Percentiles rank a stretch among this genome's conserved stretches.
Conservation (phyloP, 2,797 vertebrate species). For the Platalea minor region DNA sequence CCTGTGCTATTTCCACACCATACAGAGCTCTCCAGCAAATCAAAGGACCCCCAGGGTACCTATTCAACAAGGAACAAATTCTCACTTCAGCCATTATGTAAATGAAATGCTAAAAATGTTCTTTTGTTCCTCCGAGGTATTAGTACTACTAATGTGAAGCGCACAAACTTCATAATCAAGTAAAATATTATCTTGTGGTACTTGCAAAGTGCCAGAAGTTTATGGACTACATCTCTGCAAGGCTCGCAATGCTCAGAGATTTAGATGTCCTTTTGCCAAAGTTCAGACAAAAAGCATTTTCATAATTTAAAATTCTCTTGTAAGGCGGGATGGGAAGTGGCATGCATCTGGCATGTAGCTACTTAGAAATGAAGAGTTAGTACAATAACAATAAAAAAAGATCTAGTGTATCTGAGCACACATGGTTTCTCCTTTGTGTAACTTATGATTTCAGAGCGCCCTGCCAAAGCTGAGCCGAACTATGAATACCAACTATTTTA, state of each 20-base stretch:
- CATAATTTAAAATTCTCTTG: constrained; percentile 13
- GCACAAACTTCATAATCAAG: constrained; percentile 20
- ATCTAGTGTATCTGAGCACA: constrained; percentile 30
- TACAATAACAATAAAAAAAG: constrained; percentile 43
- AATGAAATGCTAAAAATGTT: constrained; percentile 55
- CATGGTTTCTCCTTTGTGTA: constrained; percentile 34
- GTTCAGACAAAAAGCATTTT: constrained; percentile 1
- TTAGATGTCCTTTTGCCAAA: background rate
- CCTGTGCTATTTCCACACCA: background rate
- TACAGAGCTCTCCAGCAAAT: background rate
- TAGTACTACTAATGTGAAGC: background rate
- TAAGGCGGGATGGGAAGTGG: background rate
- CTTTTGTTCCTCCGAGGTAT: constrained; percentile 39
- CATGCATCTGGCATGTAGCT: constrained; percentile 16
- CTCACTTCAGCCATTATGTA: constrained; percentile 52
- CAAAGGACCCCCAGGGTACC: constrained; percentile 13
- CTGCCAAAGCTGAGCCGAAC: constrained; percentile 52
- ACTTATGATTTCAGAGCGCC: constrained; percentile 30
- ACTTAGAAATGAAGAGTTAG: constrained; percentile 50
- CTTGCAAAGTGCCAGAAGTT: constrained; percentile 10
- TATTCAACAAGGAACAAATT: constrained; percentile 35
- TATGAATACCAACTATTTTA: constrained; percentile 56
- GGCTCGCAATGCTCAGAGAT: background rate
- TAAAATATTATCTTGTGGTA: constrained; percentile 5
- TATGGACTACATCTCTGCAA: background rate